Base-by-base conservation (phyloP, 2,888 invertebrate species). In the Yponomeuta cagnagella region DNA sequence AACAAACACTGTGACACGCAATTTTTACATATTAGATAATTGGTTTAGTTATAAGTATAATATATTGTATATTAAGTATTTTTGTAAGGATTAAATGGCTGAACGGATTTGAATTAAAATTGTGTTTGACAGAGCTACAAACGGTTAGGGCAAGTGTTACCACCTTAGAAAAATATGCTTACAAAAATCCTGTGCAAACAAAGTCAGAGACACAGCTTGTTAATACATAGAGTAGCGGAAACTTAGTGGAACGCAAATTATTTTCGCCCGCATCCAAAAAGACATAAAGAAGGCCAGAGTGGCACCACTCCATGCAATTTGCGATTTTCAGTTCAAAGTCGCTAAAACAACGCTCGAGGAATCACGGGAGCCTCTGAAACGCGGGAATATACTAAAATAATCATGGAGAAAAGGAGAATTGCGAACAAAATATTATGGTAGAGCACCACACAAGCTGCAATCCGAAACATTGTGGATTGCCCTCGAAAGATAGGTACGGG, bases 401-500 rank as follows among this genome's bases (percentile, higher is more conserved):
- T 83, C 85, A 82, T 77, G 82, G 77, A 78, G 76, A 77, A 79
- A 79, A 78, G 75, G 74, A 77, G 77, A 58, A 58, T 58, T 58
- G 52, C 12, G 15, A 58, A 79, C 80, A 82, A 82, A 86, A 86
- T 43, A 43, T 84, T 81, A 80, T 80, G 83, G 86, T 83, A 85
- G 86, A 87, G 85, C 86, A 85, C 86, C 86, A 88, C 85, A 87
- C 87, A 85, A 86, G 80, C 83, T 84, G 81, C 85, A 88, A 68
- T 82, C 84, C 80, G 84, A 85, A 88, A 87, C 84, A 87, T 84
- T 86, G 79, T 83, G 89, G 85, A 89, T 90, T 89, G 84, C 89
- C 84, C 89, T 90, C 85, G 83, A 90, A 82, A 80, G 86, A 81
- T 84, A 82, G 85, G 82, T 82, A 82, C 70, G 69, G 79, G 76